Evolutionary conservation across 53 echinoderm and acorn worm species (phyloP), one percentile per base, ranked within the genome.

Genomic region (Actinopyga echinites): DNA sequence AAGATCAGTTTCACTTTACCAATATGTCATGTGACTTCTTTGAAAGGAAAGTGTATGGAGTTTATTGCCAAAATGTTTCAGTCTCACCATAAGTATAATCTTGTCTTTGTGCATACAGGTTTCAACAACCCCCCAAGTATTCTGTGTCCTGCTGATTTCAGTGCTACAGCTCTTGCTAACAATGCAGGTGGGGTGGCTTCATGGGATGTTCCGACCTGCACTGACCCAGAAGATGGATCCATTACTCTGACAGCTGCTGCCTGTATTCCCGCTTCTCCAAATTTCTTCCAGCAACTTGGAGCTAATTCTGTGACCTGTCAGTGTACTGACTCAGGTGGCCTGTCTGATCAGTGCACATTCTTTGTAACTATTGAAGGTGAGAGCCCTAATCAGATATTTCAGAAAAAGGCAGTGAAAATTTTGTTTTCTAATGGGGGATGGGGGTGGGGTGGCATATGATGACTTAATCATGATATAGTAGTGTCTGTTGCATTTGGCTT

Each of bases 201-300:
- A 23, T 69, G 69, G 69, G 13, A 69, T 69, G 32, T 25, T 5
- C 69, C 69, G 3, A 69, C 69, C 21, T 69, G 69, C 34, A 40
- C 34, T 42, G 69, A 69, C 28, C 69, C 40, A 69, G 42, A 69
- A 69, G 69, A 69, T 69, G 69, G 69, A 10, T n/a, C 13, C 25
- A 69, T 69, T 26, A 40, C 44, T 26, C 69, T 69, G 23, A 6
- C 5, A 6, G 44, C 23, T 69, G 20, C 37, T 20, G 69, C 42
- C 23, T 69, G 69, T 69, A 6, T 25, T 19, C 69, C 69, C 25
- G 43, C 23, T 36, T 40, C 69, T 32, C 23, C 24, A 40, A 25
- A 5, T 40, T 69, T 69, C 69, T 69, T 69, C 21, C 69, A 12
- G 6, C 42, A 44, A 44, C 20, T 26, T 69, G 69, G 69, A 9